Conservation (phyloP, 2,113 vertebrate species). For the Nipponia nippon region DNA sequence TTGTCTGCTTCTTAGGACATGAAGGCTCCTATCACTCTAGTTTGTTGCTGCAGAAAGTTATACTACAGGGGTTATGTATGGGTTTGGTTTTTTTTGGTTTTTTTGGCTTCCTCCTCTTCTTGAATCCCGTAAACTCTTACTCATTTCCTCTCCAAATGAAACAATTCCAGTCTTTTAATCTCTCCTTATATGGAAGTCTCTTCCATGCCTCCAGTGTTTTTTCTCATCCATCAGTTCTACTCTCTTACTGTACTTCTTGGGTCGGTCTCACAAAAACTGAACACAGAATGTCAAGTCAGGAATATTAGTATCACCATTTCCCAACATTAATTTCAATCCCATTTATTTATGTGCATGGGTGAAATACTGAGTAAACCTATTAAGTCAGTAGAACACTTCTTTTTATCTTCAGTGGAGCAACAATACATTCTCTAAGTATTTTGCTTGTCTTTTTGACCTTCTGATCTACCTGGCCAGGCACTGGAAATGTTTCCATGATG, state of each 20-base stretch:
- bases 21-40: neutral
- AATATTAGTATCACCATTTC: neutral
- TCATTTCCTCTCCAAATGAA: conserved; percentile 15
- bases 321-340: neutral
- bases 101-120: neutral
- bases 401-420: neutral
- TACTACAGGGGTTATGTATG: neutral
- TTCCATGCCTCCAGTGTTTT: neutral
- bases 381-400: neutral
- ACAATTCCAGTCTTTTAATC: neutral
- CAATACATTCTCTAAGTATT: neutral
- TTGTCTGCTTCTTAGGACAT: neutral
- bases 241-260: neutral
- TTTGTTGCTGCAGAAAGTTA: neutral
- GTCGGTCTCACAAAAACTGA: neutral
- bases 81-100: neutral
- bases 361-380: neutral
- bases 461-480: neutral
- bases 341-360: neutral
- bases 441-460: neutral
- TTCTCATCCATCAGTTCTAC: neutral
- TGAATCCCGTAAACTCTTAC: neutral
- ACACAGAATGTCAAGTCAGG: neutral
- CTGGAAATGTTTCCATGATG: neutral
- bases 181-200: neutral